Evolutionary conservation across 2,797 vertebrate species (phyloP).

Genomic region (Podarcis lilfordi): DNA sequence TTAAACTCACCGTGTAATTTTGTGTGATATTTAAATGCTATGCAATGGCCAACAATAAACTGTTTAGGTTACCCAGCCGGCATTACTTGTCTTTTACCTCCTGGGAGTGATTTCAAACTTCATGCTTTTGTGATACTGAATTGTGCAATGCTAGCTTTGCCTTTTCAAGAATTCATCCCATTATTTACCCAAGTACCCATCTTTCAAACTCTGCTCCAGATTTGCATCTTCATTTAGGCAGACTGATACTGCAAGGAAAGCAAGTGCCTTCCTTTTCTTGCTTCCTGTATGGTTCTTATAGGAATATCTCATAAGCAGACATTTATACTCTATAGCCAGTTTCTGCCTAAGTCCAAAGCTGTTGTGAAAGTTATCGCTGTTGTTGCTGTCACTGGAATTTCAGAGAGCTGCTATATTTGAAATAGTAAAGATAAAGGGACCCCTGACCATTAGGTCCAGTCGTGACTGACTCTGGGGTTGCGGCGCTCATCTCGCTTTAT

Average conservation of each 20-base stretch:
- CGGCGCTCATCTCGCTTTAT: too few species aligned
- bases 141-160: neutral
- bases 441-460: too few species aligned
- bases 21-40: constrained; percentile 24
- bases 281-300: neutral
- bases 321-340: neutral
- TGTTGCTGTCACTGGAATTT: too few species aligned
- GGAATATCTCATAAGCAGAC: neutral
- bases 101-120: neutral
- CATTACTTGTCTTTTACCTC: neutral
- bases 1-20: constrained; percentile 40
- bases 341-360: neutral
- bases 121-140: neutral
- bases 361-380: neutral
- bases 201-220: neutral
- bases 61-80: constrained; percentile 16
- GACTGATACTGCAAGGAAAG: too few species aligned
- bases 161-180: neutral
- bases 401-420: too few species aligned
- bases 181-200: neutral
- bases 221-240: neutral
- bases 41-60: neutral
- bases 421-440: too few species aligned
- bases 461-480: too few species aligned
- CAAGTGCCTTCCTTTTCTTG: neutral